A percentile compares a stretch with the other conserved stretches of the same genome.
phyloP scores from a whole-genome alignment of 2,888 invertebrate genomes.

The Cheilosia soror region DNA sequence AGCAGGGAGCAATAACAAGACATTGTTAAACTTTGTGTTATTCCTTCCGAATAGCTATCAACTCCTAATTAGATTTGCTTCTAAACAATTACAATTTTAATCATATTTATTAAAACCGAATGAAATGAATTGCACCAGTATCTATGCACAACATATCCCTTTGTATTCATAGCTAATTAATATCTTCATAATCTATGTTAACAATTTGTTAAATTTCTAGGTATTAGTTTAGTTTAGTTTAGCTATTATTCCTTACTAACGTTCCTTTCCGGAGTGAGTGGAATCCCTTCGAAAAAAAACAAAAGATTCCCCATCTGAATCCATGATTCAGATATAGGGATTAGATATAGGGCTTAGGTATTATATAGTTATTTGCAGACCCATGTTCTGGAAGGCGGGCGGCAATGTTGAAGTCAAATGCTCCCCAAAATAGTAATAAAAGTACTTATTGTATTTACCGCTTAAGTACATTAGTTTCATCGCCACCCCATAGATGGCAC shows the following conservation, averaged over 20 bases:
- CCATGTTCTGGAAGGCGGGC: not conserved
- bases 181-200: not conserved
- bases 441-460: no score
- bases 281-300: slow-evolving; percentile 27
- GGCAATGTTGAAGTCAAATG: no score
- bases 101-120: not conserved
- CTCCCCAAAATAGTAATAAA: no score
- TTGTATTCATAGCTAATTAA: not conserved
- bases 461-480: no score
- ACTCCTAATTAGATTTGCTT: not conserved
- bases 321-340: not conserved
- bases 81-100: not conserved
- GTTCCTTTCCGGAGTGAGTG: slow-evolving; percentile 22
- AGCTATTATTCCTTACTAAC: slow-evolving; percentile 10
- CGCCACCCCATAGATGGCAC: no score
- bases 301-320: slow-evolving; percentile 20
- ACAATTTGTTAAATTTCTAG: not conserved
- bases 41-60: slow-evolving; percentile 16
- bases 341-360: not conserved
- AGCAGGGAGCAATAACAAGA: slow-evolving; percentile 22
- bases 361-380: not conserved
- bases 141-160: not conserved
- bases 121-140: not conserved
- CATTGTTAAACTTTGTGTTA: slow-evolving; percentile 37
- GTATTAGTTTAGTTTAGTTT: not conserved